phyloP scores from a whole-genome alignment of 2,113 vertebrate genomes.

The Melospiza georgiana region DNA sequence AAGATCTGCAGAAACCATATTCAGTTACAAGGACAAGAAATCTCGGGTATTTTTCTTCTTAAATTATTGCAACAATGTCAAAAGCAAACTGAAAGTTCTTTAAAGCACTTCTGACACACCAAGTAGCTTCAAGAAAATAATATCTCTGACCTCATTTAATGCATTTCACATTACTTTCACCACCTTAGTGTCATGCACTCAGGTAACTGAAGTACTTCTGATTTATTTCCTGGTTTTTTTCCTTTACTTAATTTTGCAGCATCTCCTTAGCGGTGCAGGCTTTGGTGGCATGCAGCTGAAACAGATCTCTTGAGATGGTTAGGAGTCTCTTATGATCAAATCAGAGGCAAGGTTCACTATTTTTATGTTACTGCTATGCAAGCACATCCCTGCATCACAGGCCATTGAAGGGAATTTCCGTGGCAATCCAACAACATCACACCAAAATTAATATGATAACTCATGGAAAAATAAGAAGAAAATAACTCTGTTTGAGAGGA shows the following conservation, averaged over 20 bases:
- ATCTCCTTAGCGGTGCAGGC: background rate
- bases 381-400: background rate
- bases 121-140: background rate
- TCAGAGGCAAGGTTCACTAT: background rate
- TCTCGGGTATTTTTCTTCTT: background rate
- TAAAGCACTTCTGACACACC: background rate
- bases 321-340: background rate
- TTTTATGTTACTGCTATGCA: background rate
- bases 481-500: background rate
- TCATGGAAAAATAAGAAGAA: background rate
- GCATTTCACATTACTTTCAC: constrained; percentile 2
- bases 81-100: background rate
- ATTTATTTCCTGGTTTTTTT: background rate
- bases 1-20: background rate
- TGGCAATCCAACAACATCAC: background rate
- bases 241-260: background rate
- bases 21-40: rapidly evolving
- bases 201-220: background rate
- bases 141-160: background rate
- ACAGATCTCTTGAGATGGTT: background rate
- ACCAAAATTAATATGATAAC: background rate
- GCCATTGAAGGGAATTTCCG: background rate
- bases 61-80: background rate
- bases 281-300: background rate
- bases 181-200: background rate